These are phyloP conservation scores for Rhopalosiphum nymphaeae DNA, from an alignment of 2,888 invertebrate genomes.

Conservation along the genomic window DNA sequence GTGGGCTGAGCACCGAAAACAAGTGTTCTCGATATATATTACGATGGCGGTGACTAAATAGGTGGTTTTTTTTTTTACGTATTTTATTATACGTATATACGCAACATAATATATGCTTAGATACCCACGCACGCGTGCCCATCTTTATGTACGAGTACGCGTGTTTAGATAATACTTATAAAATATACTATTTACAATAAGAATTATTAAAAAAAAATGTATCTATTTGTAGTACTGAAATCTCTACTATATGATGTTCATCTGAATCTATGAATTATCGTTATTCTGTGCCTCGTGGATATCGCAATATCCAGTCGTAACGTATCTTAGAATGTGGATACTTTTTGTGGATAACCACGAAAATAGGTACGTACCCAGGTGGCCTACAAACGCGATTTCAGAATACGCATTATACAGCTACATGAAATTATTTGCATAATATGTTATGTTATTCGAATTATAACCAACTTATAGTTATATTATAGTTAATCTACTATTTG, in stretches of 20 bases:
- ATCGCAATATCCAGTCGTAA: background rate
- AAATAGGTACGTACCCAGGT: background rate
- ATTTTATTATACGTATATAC: background rate
- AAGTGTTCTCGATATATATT: constrained; percentile 16
- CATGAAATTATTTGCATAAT: background rate
- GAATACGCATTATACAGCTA: background rate
- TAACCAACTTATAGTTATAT: background rate
- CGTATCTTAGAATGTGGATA: background rate
- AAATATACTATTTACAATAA: background rate
- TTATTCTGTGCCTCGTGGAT: background rate
- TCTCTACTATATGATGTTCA: background rate
- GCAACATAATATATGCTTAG: background rate
- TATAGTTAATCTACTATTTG: background rate
- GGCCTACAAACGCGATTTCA: background rate
- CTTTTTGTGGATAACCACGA: background rate
- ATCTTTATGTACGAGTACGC: background rate
- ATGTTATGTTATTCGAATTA: background rate
- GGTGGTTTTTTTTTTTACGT: constrained; percentile 23
- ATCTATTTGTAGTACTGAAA: background rate
- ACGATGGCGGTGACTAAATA: constrained; percentile 6
- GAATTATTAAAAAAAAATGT: background rate
- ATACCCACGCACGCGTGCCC: background rate
- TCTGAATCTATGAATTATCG: background rate
- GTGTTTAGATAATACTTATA: background rate
- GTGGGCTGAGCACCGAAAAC: constrained; percentile 53